A percentile compares a stretch with the other conserved stretches of the same genome.
phyloP scores from a whole-genome alignment of 2,797 vertebrate species.

The Cirrhinus molitorella region DNA sequence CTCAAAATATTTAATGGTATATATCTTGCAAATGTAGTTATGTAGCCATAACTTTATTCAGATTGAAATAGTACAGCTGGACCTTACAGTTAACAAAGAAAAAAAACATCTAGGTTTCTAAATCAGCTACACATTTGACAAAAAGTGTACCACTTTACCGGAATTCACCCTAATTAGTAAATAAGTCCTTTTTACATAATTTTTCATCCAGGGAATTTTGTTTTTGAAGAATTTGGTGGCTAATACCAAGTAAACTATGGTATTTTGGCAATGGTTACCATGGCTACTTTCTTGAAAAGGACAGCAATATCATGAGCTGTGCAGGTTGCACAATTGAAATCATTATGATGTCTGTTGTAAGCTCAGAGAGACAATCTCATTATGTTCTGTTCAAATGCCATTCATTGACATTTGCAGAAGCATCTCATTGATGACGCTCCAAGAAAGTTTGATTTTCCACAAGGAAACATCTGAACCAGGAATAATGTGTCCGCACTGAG shows the following conservation, averaged over 20 bases:
- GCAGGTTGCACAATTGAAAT: constrained; percentile 3
- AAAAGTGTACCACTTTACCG: too few species aligned
- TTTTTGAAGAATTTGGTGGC: too few species aligned
- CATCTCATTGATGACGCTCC: constrained; percentile 1
- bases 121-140: too few species aligned
- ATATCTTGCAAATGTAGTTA: too few species aligned
- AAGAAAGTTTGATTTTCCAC: constrained; percentile 23
- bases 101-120: too few species aligned
- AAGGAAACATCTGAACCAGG: constrained; percentile 10
- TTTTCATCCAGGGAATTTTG: too few species aligned
- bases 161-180: background rate
- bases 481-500: constrained; percentile 1
- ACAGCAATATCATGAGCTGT: constrained; percentile 5
- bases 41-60: too few species aligned
- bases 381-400: constrained; percentile 44
- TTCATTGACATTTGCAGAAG: constrained; percentile 42
- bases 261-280: constrained; percentile 19
- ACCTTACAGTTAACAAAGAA: too few species aligned
- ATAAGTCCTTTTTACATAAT: background rate
- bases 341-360: background rate
- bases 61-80: too few species aligned
- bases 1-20: too few species aligned
- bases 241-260: background rate
- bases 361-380: constrained; percentile 17
- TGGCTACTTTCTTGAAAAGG: constrained; percentile 1